Evolutionary conservation across 1,140 invertebrate species (phyloP).

Genomic region (Mycetomoellerius zeteki): DNA sequence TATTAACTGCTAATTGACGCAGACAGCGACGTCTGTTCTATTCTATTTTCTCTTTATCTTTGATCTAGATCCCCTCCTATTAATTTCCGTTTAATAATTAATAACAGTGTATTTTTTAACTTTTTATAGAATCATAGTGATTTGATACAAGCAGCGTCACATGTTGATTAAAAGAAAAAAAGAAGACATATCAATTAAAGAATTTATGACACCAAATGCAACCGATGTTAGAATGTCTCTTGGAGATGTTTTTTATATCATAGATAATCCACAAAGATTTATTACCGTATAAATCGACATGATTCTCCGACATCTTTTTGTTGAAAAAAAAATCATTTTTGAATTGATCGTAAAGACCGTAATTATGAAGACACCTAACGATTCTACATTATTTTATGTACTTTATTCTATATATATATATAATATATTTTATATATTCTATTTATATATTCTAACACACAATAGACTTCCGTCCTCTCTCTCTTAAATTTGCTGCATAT

Average conservation of each 20-base stretch:
- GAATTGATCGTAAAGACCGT: neutral
- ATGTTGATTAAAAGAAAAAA: neutral
- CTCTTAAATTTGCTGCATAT: constrained; percentile 11
- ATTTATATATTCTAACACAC: neutral
- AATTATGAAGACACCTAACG: neutral
- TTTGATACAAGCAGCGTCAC: neutral
- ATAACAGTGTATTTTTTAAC: neutral
- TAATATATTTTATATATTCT: too few species aligned
- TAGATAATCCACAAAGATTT: constrained; percentile 11
- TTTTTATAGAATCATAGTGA: neutral
- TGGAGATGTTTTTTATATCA: neutral
- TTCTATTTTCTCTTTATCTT: neutral
- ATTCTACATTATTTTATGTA: neutral
- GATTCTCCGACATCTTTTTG: neutral
- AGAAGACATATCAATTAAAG: neutral
- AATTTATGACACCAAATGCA: neutral
- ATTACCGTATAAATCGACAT: neutral
- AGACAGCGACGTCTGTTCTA: neutral
- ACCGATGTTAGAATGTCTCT: neutral
- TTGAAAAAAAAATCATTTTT: neutral
- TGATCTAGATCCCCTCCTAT: neutral
- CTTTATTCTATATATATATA: too few species aligned
- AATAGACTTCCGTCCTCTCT: neutral
- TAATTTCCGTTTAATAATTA: neutral
- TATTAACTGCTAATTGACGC: neutral